Percentiles rank a stretch among this genome's conserved stretches.
phyloP scores from a whole-genome alignment of 2,888 invertebrate genomes.

The Andrena flavipes region DNA sequence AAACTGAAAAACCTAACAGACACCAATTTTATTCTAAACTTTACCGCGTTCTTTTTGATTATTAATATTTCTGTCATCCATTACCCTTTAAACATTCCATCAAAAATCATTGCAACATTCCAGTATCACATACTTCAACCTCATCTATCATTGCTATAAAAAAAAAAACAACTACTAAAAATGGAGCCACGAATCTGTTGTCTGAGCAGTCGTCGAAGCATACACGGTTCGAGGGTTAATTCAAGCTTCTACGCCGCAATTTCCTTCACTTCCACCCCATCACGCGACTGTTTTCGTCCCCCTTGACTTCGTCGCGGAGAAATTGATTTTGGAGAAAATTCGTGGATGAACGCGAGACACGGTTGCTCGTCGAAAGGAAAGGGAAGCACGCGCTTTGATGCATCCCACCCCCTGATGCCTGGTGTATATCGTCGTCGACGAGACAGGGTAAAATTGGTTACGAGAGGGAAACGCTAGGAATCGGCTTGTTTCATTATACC shows the following conservation, averaged over 20 bases:
- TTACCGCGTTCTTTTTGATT: too few relatives aligned
- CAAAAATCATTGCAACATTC: too few relatives aligned
- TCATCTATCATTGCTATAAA: too few relatives aligned
- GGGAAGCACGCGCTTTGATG: neutral
- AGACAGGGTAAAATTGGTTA: neutral
- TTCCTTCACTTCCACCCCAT: neutral
- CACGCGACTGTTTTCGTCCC: neutral
- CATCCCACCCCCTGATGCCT: too few relatives aligned
- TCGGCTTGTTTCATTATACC: constrained; percentile 2
- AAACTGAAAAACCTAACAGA: too few relatives aligned
- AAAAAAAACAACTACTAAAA: too few relatives aligned
- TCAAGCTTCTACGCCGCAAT: constrained; percentile 15
- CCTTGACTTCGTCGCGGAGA: neutral
- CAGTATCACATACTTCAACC: too few relatives aligned
- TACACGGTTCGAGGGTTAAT: neutral
- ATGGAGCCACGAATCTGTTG: neutral
- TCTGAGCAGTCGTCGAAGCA: neutral
- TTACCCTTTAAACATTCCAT: too few relatives aligned
- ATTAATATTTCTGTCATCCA: too few relatives aligned
- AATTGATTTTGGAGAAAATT: constrained; percentile 25
- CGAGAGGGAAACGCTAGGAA: neutral
- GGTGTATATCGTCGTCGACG: neutral
- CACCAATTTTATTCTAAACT: too few relatives aligned
- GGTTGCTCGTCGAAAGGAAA: neutral
- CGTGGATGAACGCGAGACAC: neutral